Evolutionary conservation across 2,797 vertebrate species (phyloP).

Genomic region (Gymnodraco acuticeps): DNA sequence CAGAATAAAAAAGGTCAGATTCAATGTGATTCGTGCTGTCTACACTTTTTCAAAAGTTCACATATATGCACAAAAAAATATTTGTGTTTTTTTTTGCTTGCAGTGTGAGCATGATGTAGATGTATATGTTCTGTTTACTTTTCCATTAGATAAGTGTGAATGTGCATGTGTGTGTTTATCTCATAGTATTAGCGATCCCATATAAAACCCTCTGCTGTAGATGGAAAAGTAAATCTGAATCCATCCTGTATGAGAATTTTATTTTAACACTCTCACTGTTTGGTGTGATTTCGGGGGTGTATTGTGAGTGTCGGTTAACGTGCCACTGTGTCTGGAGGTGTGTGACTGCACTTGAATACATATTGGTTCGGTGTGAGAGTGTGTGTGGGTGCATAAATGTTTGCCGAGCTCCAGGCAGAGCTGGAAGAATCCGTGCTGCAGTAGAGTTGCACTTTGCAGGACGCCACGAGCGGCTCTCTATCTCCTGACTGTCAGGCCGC

Average conservation of each 20-base stretch:
- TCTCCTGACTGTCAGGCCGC: conserved; percentile 70
- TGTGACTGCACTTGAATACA: conserved; percentile 83
- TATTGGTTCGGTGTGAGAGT: conserved; percentile 77
- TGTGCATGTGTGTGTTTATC: conserved; percentile 11
- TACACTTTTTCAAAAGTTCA: no score
- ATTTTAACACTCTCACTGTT: conserved; percentile 66
- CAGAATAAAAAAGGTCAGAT: no score
- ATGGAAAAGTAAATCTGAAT: conserved; percentile 56
- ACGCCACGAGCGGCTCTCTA: conserved; percentile 63
- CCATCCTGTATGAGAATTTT: conserved; percentile 60
- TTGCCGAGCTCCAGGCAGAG: conserved; percentile 79
- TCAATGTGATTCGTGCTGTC: no score
- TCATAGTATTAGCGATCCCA: conserved; percentile 19
- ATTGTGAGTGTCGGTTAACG: conserved; percentile 71
- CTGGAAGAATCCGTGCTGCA: conserved; percentile 80
- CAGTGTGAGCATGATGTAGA: no score
- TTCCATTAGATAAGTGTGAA: conserved; percentile 14
- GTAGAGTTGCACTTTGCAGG: conserved; percentile 76
- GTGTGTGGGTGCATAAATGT: conserved; percentile 82
- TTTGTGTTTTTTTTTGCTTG: no score
- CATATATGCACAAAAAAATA: no score
- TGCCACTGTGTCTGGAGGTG: conserved; percentile 81
- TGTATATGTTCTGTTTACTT: conserved; percentile 4
- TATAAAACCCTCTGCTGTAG: conserved; percentile 38
- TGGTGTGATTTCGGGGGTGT: conserved; percentile 80